phyloP scores from a whole-genome alignment of 2,888 invertebrate species.

The Cristatella mucedo region DNA sequence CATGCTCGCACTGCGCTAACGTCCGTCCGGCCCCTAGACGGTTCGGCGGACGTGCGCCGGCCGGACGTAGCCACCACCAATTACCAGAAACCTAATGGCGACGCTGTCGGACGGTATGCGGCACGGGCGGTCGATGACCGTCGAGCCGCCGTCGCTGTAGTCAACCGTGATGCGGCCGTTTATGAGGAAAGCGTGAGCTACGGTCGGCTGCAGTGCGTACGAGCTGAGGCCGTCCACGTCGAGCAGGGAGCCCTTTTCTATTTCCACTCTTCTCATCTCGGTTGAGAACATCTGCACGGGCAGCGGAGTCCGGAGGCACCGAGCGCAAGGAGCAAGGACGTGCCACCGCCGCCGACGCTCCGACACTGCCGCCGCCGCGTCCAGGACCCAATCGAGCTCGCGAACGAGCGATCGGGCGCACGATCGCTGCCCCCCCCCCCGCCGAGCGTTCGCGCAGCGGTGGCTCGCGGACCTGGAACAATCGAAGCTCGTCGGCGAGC shows the following conservation, averaged over 20 bases:
- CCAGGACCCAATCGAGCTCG: too few relatives aligned
- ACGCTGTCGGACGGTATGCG: too few relatives aligned
- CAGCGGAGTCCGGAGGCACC: too few relatives aligned
- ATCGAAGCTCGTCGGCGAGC: constrained; percentile 41
- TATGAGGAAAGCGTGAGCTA: constrained; percentile 46
- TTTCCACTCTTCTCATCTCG: background rate
- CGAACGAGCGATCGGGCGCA: too few relatives aligned
- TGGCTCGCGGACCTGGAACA: constrained; percentile 40
- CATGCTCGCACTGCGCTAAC: too few relatives aligned
- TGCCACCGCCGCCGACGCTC: background rate
- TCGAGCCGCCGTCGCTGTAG: too few relatives aligned
- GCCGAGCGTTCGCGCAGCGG: background rate
- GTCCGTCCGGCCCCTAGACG: too few relatives aligned
- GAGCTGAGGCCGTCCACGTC: constrained; percentile 11
- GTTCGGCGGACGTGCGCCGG: too few relatives aligned
- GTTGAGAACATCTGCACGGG: constrained; percentile 1
- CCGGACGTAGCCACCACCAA: too few relatives aligned
- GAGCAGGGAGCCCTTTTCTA: constrained; percentile 4
- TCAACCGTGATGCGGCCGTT: constrained; percentile 37
- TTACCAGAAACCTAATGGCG: too few relatives aligned
- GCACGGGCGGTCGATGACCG: too few relatives aligned
- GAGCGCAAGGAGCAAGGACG: constrained; percentile 20
- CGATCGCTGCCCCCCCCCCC: background rate
- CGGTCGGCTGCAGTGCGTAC: constrained; percentile 18
- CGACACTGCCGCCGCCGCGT: background rate